Conservation (phyloP, 2,888 invertebrate genomes). For the Andrena chrysosceles region DNA sequence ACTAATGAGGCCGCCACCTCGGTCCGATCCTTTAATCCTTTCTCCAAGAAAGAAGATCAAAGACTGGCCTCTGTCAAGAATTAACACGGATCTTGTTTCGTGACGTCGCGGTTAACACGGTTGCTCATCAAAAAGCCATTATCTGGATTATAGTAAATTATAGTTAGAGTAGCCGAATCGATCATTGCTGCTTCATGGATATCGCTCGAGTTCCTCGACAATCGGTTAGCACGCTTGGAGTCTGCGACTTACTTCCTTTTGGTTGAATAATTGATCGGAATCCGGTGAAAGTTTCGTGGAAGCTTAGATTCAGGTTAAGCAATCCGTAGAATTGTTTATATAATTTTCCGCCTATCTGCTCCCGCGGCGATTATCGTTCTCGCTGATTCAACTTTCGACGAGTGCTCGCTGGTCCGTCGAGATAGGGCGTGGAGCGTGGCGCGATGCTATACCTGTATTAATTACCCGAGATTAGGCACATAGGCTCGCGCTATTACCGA, state of each 20-base stretch:
- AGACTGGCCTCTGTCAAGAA: conserved; percentile 23
- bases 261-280: not conserved
- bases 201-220: not conserved
- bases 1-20: conserved; percentile 48
- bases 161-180: too few species aligned
- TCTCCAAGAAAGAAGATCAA: conserved; percentile 12
- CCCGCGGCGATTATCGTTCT: conserved; percentile 28
- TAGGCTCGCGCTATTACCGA: conserved; percentile 12
- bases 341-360: conserved; percentile 25
- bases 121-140: not conserved
- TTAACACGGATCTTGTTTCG: conserved; percentile 39
- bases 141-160: conserved; percentile 25
- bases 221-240: not conserved
- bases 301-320: conserved; percentile 33
- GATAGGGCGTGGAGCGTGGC: conserved; percentile 37
- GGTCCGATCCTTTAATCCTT: conserved; percentile 51
- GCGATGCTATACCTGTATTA: conserved; percentile 56
- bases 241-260: not conserved
- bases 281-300: not conserved
- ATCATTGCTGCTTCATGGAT: not conserved
- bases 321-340: conserved; percentile 6
- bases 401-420: conserved; percentile 22
- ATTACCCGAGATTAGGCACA: conserved; percentile 56
- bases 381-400: conserved; percentile 40
- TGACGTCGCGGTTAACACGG: conserved; percentile 22